Base-by-base conservation (phyloP, 2,797 vertebrate species). In the Cetoscarus ocellatus region DNA sequence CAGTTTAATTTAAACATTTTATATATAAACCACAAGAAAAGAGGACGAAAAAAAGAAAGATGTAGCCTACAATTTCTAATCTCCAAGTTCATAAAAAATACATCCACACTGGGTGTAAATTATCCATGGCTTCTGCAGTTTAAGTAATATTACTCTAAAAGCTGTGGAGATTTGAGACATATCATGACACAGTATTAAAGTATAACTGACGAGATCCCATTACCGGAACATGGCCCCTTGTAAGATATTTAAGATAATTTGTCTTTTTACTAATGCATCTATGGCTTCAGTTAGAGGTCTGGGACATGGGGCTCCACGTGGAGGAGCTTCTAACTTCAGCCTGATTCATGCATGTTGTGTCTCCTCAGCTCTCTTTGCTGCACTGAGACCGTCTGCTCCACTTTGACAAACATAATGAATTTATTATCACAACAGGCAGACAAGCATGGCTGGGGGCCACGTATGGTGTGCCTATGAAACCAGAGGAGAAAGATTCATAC, bases 391-490 rank as follows among this genome's bases (percentile, higher is more conserved):
- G 74, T 84, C 84, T 90, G 84, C 81, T 90, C 86, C 83, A 84
- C 65, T 91, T 86, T 83, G 77, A 83, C 86, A 88, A 89, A 87
- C 79, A 87, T 73, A 85, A 89, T 89, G 70, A 84, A 91, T 92
- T 87, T 83, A 85, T 91, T 50, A 89, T 87, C 79, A 86, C 70
- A 79, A 83, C 73, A 86, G 72, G 79, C 63, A 73, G 67, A 70
- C 75, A 54, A 42, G 71, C 59, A 59, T 58, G 71, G 67, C 79
- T 62, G 42, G 48, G 66, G 80, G 77, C 61, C 40, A 39, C 2
- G 14, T 55, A 51, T 8, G n/a, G 62, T 11, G 27, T 15, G 18
- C 59, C 57, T 61, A 47, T 63, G 55, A 80, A 62, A 75, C 66
- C 63, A 38, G 58, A 75, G 3, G 14, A 61, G 48, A 70, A 79